Evolutionary conservation across 2,113 vertebrate genomes (phyloP).

Genomic region (Atherinomorus stipes): DNA sequence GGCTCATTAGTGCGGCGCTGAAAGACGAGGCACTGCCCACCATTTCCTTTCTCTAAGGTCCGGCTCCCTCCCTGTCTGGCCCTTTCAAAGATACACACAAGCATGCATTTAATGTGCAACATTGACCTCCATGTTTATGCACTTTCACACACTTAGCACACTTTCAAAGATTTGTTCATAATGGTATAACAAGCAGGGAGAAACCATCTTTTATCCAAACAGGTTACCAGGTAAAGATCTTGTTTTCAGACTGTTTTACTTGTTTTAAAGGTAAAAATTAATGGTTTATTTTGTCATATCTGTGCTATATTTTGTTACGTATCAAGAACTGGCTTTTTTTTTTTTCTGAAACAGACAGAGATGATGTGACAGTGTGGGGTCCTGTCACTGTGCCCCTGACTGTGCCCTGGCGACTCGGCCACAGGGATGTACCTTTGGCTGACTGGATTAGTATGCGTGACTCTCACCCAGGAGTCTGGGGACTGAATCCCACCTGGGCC

Average conservation of each 20-base stretch:
- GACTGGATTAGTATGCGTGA: no score
- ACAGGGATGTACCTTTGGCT: no score
- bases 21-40: constrained; percentile 76
- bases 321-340: no score
- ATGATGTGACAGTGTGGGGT: no score
- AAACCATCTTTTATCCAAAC: background rate
- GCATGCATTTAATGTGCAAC: constrained; percentile 16
- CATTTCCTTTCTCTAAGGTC: constrained; percentile 73
- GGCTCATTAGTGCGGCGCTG: constrained; percentile 80
- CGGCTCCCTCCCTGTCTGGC: constrained; percentile 49
- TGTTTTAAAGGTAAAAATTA: background rate
- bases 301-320: background rate
- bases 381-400: no score
- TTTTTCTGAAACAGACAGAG: no score
- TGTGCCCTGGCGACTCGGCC: no score
- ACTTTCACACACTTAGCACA: no score
- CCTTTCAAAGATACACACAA: constrained; percentile 42
- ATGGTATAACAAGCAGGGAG: background rate
- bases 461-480: no score
- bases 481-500: no score
- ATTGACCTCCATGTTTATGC: constrained; percentile 6
- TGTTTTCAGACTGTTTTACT: background rate
- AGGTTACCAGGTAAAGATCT: background rate
- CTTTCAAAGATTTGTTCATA: background rate
- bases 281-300: constrained; percentile 5